Evolutionary conservation across 2,888 invertebrate species (phyloP).

Genomic region (Apoda limacodes): DNA sequence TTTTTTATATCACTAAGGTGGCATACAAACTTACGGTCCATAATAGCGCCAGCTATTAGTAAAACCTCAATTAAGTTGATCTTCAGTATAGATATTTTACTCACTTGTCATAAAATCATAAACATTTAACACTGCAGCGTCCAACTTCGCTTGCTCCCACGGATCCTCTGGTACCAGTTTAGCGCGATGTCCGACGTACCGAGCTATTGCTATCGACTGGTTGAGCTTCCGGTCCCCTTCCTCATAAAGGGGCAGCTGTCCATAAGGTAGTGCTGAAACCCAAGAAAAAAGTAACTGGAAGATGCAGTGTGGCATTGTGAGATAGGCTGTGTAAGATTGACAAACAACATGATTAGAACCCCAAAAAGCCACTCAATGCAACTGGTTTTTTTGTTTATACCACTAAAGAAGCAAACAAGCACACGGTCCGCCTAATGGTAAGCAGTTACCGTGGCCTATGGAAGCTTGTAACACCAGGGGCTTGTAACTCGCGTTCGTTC

Average conservation of each 20-base stretch:
- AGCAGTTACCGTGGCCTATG: too few species aligned
- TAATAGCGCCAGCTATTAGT: too few species aligned
- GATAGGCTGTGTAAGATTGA: constrained; percentile 6
- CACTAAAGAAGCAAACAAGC: too few species aligned
- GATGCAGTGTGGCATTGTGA: too few species aligned
- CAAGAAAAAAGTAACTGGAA: constrained; percentile 1
- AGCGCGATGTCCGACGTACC: constrained; percentile 58
- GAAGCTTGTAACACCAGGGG: too few species aligned
- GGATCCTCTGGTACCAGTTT: constrained; percentile 56
- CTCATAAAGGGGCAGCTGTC: constrained; percentile 46
- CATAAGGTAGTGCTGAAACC: constrained; percentile 40
- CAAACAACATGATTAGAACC: constrained; percentile 1
- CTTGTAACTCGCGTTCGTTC: too few species aligned
- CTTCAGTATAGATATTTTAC: constrained; percentile 14
- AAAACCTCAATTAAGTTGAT: not conserved
- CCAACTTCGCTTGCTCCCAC: constrained; percentile 56
- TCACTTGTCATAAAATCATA: constrained; percentile 61
- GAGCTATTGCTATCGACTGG: constrained; percentile 60
- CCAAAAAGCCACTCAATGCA: constrained; percentile 1
- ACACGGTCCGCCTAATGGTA: too few species aligned
- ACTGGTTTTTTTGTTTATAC: too few species aligned
- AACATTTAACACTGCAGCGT: constrained; percentile 49
- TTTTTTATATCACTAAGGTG: too few species aligned
- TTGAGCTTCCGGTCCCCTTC: constrained; percentile 34
- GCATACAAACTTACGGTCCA: too few species aligned